These are phyloP conservation scores for Rhea pennata DNA, from an alignment of 2,113 vertebrate species.

Conservation along the genomic window DNA sequence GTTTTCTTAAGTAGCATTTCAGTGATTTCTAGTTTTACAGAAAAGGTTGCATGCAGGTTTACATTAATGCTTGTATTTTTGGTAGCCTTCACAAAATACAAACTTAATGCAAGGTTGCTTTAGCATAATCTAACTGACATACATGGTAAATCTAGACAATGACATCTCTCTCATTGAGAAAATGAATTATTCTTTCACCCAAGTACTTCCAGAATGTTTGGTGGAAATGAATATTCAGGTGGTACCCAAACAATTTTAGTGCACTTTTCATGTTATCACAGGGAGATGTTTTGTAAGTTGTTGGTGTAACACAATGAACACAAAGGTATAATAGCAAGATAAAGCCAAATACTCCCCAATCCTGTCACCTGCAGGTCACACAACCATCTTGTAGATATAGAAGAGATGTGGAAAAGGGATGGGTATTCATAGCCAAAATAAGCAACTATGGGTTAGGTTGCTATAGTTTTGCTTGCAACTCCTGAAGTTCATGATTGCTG, in stretches of 20 bases:
- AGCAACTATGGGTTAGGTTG: fast-evolving
- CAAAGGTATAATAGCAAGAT: neutral
- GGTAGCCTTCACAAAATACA: neutral
- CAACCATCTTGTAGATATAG: neutral
- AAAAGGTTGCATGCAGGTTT: neutral
- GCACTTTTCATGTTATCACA: neutral
- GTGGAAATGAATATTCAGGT: neutral
- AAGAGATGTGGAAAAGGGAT: neutral
- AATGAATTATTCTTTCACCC: neutral
- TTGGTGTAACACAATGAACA: neutral
- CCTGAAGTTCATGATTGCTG: neutral
- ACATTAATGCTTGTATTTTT: neutral
- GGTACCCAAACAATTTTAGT: neutral
- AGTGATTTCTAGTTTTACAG: neutral
- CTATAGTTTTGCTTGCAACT: neutral
- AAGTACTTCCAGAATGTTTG: neutral
- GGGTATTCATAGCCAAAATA: fast-evolving
- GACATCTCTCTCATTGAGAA: neutral
- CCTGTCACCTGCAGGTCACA: neutral
- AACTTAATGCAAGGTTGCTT: neutral
- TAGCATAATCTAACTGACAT: neutral
- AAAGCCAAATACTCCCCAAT: neutral
- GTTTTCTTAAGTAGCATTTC: neutral
- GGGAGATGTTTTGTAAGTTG: no score
- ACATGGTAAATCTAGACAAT: neutral